phyloP scores from a whole-genome alignment of 2,888 invertebrate genomes.

The Drosophila greeni region DNA sequence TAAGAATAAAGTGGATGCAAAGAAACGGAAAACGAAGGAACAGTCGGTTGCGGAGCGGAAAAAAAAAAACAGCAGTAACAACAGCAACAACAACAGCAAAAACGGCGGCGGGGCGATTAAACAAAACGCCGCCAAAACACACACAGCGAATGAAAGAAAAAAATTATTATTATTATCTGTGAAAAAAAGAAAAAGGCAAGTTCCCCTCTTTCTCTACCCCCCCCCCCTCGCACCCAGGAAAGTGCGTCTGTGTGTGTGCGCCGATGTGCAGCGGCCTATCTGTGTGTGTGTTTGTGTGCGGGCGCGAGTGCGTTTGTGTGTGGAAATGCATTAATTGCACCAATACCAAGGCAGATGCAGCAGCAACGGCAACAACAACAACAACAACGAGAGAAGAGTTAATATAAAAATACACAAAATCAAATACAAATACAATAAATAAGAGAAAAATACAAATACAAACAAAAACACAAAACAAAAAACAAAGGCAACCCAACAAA shows the following conservation, averaged over 20 bases:
- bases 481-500: slow-evolving; percentile 17
- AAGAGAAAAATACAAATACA: slow-evolving; percentile 55
- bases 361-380: slow-evolving; percentile 43
- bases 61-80: slow-evolving; percentile 21
- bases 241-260: slow-evolving; percentile 48
- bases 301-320: slow-evolving; percentile 55
- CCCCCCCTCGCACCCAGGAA: slow-evolving; percentile 6
- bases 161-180: slow-evolving; percentile 27
- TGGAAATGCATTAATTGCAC: slow-evolving; percentile 71
- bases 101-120: slow-evolving; percentile 27
- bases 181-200: slow-evolving; percentile 34
- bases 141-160: slow-evolving; percentile 29
- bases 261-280: slow-evolving; percentile 33
- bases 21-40: slow-evolving; percentile 18
- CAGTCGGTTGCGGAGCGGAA: slow-evolving; percentile 30
- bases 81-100: slow-evolving; percentile 17
- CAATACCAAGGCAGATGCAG: slow-evolving; percentile 35
- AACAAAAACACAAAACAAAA: slow-evolving; percentile 62
- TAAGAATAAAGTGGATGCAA: slow-evolving; percentile 8
- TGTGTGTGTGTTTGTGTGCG: slow-evolving; percentile 34
- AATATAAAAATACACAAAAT: slow-evolving; percentile 17
- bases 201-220: slow-evolving; percentile 12
- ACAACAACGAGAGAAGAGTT: slow-evolving; percentile 7
- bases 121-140: slow-evolving; percentile 49
- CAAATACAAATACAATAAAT: slow-evolving; percentile 57